Conservation (phyloP, 2,888 invertebrate species). For the Carcina quercana region DNA sequence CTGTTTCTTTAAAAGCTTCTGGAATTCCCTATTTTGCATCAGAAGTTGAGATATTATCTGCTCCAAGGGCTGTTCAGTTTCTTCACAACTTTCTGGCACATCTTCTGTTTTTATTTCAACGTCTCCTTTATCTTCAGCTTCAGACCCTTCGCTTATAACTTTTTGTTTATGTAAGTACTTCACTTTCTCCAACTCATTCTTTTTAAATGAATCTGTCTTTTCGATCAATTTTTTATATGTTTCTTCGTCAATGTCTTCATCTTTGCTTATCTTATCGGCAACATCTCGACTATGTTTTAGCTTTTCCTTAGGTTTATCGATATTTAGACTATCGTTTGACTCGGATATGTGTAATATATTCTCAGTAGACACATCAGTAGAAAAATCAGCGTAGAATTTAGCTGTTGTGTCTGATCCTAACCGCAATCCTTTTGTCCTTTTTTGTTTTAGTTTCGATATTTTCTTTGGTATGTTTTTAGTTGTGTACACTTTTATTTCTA, state of each 20-base stretch:
- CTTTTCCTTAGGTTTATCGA: slow-evolving; percentile 44
- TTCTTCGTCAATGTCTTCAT: slow-evolving; percentile 63
- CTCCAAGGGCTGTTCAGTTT: slow-evolving; percentile 76
- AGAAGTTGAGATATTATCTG: slow-evolving; percentile 88
- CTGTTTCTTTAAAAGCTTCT: slow-evolving; percentile 84
- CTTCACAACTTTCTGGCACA: slow-evolving; percentile 43
- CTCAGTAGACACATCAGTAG: slow-evolving; percentile 77
- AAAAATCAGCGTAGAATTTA: slow-evolving; percentile 79
- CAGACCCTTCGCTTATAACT: slow-evolving; percentile 60
- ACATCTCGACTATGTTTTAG: slow-evolving; percentile 25
- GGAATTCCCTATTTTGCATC: slow-evolving; percentile 88
- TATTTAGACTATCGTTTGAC: slow-evolving; percentile 76
- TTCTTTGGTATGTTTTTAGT: slow-evolving; percentile 81
- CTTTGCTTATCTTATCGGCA: slow-evolving; percentile 50
- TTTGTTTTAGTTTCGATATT: slow-evolving; percentile 81
- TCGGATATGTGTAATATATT: slow-evolving; percentile 77
- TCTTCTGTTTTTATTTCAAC: slow-evolving; percentile 27
- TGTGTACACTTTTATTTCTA: slow-evolving; percentile 77
- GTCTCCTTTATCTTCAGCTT: slow-evolving; percentile 49
- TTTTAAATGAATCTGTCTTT: slow-evolving; percentile 71
- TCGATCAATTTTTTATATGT: slow-evolving; percentile 64
- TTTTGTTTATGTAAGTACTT: slow-evolving; percentile 66
- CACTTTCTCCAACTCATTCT: slow-evolving; percentile 66
- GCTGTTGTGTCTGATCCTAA: slow-evolving; percentile 69
- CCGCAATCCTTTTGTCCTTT: slow-evolving; percentile 72